These are phyloP conservation scores for Spodoptera picta DNA, from an alignment of 2,888 invertebrate genomes.

Conservation along the genomic window DNA sequence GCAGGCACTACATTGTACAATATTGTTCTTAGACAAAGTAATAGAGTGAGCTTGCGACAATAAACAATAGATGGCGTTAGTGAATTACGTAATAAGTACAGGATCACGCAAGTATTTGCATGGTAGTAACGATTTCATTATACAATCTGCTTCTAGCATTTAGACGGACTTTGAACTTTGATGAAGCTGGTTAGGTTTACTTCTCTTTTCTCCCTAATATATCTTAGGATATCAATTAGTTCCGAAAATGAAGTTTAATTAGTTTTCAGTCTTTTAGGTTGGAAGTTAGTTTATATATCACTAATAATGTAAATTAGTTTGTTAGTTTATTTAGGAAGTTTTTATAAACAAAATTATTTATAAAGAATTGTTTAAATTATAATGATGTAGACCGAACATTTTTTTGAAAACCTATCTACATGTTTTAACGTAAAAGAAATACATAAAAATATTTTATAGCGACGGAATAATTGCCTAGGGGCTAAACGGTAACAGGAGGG, in stretches of 20 bases:
- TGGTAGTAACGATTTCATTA: constrained; percentile 37
- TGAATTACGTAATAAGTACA: constrained; percentile 33
- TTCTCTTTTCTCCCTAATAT: constrained; percentile 21
- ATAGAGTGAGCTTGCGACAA: constrained; percentile 16
- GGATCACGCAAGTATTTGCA: constrained; percentile 44
- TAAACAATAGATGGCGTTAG: constrained; percentile 43
- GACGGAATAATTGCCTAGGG: too few relatives aligned
- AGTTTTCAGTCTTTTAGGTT: constrained; percentile 8
- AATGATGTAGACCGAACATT: too few relatives aligned
- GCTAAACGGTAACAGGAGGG: constrained; percentile 7
- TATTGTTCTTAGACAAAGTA: constrained; percentile 18
- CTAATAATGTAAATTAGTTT: constrained; percentile 11
- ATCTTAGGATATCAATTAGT: constrained; percentile 24
- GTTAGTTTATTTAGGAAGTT: constrained; percentile 7
- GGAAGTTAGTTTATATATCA: constrained; percentile 7
- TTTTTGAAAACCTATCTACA: too few relatives aligned
- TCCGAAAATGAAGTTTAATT: constrained; percentile 21
- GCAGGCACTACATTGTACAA: constrained; percentile 10
- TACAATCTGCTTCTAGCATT: constrained; percentile 30
- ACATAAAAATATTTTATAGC: too few relatives aligned
- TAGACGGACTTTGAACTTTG: constrained; percentile 37
- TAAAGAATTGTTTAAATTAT: too few relatives aligned
- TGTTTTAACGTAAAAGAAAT: too few relatives aligned
- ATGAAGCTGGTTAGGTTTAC: constrained; percentile 27
- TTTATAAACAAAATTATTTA: not conserved